Evolutionary conservation across 2,113 vertebrate genomes (phyloP).

Genomic region (Grammomys surdaster): DNA sequence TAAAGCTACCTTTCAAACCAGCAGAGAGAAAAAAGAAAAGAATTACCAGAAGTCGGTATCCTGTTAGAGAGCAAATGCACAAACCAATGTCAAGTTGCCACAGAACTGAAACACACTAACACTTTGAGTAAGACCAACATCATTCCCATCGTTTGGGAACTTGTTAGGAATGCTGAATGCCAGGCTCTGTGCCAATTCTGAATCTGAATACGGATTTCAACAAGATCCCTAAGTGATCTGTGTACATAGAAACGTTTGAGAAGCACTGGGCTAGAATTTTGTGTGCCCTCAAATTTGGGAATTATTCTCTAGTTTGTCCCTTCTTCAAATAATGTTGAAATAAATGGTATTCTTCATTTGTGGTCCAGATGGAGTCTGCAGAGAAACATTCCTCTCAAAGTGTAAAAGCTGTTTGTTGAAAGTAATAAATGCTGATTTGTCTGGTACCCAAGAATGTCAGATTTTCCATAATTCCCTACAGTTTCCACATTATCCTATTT

Average conservation of each 20-base stretch:
- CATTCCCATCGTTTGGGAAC: conserved; percentile 35
- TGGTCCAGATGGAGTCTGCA: conserved; percentile 59
- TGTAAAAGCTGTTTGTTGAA: conserved; percentile 72
- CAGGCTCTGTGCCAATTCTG: conserved; percentile 12
- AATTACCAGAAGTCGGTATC: conserved; percentile 32
- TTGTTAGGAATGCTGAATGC: conserved; percentile 49
- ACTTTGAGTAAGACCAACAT: conserved; percentile 55
- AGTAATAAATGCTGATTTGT: conserved; percentile 74
- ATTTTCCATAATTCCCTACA: conserved; percentile 68
- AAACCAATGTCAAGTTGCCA: conserved; percentile 42
- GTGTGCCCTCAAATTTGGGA: neutral
- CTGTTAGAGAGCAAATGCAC: conserved; percentile 29
- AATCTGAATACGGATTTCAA: conserved; percentile 62
- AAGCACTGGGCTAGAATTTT: conserved; percentile 73
- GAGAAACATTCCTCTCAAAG: conserved; percentile 51
- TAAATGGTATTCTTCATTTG: conserved; percentile 60
- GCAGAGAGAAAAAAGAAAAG: conserved; percentile 7
- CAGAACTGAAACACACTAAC: conserved; percentile 37
- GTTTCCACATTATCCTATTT: conserved; percentile 42
- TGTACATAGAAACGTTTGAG: conserved; percentile 69
- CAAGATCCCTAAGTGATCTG: conserved; percentile 44
- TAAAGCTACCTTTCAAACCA: conserved; percentile 62
- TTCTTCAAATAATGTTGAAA: conserved; percentile 61
- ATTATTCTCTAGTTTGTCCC: conserved; percentile 58
- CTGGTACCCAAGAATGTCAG: conserved; percentile 63